Evolutionary conservation across 1,140 invertebrate species (phyloP), one percentile per base, ranked within the genome.

Genomic region (Rhizoglyphus robini): DNA sequence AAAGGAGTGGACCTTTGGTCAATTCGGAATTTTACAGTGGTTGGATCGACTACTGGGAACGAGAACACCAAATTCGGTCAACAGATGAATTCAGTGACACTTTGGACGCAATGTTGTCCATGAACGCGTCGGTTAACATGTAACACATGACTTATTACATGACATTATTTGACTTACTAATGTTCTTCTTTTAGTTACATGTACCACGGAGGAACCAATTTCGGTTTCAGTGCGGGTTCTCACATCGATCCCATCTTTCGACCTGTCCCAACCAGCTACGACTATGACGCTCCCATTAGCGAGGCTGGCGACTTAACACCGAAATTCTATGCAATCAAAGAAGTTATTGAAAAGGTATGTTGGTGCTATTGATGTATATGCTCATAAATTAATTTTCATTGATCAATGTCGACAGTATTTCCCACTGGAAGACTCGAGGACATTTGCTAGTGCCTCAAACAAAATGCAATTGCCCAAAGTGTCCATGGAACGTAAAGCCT

Each of bases 51-150:
- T 69, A 72, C 49, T 75, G 73, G 74, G 68, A 69, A 29, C 36
- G 18, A 41, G 8, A 8, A 18, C 36, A 18, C 18, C 8, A 8
- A 8, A 41, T 41, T 11, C 18, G 36, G 36, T 8, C 36, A 18
- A 41, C 18, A 11, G 36, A 41, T 41, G 8, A 11, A 41, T 41
- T 41, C 18, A 18, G 8, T 41, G 36, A n/a, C n/a, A 83, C 81
- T 0, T 74, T 93, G 4, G 80, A 81, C 63, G 76, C 81, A 64
- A 84, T 89, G 72, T 73, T 91, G 0, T 71, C 76, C 0, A 71
- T 82, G 48, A 81, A 82, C 38, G 85, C 86, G 15, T 88, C 83
- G 67, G 82, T 90, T 20, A 90, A 90, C 70, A 80, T 90, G 68
- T 90, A 86, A 66, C 3, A 34, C 36, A 30, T 27, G 13, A 25